These are phyloP conservation scores for Sympetrum striolatum DNA, from an alignment of 2,888 invertebrate genomes.

Conservation along the genomic window DNA sequence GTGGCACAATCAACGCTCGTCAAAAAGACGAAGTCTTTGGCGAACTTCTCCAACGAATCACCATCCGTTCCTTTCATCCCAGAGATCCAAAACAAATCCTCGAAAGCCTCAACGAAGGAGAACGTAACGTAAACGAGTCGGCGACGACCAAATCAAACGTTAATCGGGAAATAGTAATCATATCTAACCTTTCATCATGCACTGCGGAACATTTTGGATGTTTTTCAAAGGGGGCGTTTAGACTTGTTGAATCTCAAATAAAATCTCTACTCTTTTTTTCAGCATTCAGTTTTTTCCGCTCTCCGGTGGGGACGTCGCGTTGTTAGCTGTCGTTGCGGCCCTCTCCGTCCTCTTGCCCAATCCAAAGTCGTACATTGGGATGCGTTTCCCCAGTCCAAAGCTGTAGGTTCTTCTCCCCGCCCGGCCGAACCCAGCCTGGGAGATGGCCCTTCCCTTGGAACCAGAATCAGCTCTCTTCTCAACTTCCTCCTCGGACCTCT, in stretches of 20 bases:
- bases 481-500: slow-evolving; percentile 53
- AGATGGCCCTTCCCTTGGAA: background rate
- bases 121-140: background rate
- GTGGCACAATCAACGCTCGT: background rate
- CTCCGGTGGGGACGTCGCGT: background rate
- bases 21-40: background rate
- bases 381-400: slow-evolving; percentile 67
- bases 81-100: background rate
- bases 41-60: background rate
- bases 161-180: background rate
- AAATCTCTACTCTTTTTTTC: background rate
- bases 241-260: background rate
- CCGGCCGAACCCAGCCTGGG: slow-evolving; percentile 45
- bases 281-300: slow-evolving; percentile 8
- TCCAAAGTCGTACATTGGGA: slow-evolving; percentile 64
- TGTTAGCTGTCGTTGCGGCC: background rate
- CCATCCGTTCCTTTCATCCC: background rate
- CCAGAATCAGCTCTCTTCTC: background rate
- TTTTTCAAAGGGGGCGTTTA: background rate
- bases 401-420: slow-evolving; percentile 57
- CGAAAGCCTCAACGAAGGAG: background rate
- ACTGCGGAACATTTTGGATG: background rate
- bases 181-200: background rate
- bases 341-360: slow-evolving; percentile 62
- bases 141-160: background rate